Conservation (phyloP, 2,888 invertebrate species). For the Dicyrtoma fusca region DNA sequence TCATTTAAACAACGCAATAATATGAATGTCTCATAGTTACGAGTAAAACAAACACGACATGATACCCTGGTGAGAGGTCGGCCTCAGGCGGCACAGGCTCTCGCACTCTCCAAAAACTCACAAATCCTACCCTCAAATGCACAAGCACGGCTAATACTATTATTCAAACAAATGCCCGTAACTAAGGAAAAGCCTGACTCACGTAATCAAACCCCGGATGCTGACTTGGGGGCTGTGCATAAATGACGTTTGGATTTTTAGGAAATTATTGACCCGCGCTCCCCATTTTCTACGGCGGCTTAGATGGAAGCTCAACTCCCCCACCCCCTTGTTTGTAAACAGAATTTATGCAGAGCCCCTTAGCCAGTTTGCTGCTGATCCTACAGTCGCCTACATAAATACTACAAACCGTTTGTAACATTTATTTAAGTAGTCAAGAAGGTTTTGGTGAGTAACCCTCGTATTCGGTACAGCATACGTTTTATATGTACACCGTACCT, state of each 20-base stretch:
- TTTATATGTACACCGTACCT: no score
- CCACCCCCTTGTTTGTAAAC: no score
- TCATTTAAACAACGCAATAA: slow-evolving; percentile 47
- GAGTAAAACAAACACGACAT: slow-evolving; percentile 54
- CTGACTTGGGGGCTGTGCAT: no score
- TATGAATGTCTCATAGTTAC: slow-evolving; percentile 47
- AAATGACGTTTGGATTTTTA: no score
- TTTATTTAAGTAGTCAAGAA: slow-evolving; percentile 37
- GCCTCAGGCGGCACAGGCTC: slow-evolving; percentile 43
- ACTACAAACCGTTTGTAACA: slow-evolving; percentile 27
- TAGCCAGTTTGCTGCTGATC: slow-evolving; percentile 32
- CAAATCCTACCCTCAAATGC: slow-evolving; percentile 17
- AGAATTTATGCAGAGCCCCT: no score
- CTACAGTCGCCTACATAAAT: slow-evolving; percentile 34
- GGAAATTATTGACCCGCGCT: no score
- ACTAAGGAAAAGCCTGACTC: slow-evolving; percentile 20
- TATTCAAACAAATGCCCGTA: not conserved
- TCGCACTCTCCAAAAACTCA: slow-evolving; percentile 31
- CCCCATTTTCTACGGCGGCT: no score
- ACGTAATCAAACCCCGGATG: slow-evolving; percentile 19
- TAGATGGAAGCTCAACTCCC: no score
- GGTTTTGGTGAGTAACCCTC: not conserved
- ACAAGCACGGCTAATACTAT: not conserved
- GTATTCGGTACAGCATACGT: no score
- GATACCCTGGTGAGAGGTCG: slow-evolving; percentile 49